Conservation (phyloP, 1,140 invertebrate genomes). For the Neuroterus valhalla region DNA sequence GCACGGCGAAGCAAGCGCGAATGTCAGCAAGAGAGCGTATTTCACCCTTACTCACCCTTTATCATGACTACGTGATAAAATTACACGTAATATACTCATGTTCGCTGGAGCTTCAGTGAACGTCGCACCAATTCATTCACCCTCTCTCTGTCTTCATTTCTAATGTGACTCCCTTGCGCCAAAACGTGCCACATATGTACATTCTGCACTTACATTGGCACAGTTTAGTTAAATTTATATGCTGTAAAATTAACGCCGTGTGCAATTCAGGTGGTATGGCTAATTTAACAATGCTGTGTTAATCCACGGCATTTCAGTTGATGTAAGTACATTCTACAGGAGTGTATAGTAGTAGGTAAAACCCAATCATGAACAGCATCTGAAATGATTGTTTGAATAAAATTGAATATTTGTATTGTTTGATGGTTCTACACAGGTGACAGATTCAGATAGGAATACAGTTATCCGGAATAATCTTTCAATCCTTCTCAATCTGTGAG, state of each 20-base stretch:
- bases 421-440: too few relatives aligned
- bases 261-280: background rate
- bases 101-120: background rate
- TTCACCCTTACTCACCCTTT: slow-evolving; percentile 10
- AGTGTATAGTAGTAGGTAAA: background rate
- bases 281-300: background rate
- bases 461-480: too few relatives aligned
- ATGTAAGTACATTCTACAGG: background rate
- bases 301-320: slow-evolving; percentile 1
- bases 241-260: background rate
- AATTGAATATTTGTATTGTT: too few relatives aligned
- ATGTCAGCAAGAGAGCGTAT: slow-evolving; percentile 17
- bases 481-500: too few relatives aligned
- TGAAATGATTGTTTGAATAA: too few relatives aligned
- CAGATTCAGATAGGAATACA: too few relatives aligned
- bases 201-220: background rate
- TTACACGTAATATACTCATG: slow-evolving; percentile 26
- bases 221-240: slow-evolving; percentile 23
- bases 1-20: background rate
- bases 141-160: slow-evolving; percentile 23
- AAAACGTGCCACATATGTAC: slow-evolving; percentile 14
- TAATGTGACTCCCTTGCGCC: background rate
- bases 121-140: slow-evolving; percentile 19
- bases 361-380: too few relatives aligned
- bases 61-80: slow-evolving; percentile 28